Conservation (phyloP, 1,140 invertebrate genomes). For the Cecropterus lyciades region DNA sequence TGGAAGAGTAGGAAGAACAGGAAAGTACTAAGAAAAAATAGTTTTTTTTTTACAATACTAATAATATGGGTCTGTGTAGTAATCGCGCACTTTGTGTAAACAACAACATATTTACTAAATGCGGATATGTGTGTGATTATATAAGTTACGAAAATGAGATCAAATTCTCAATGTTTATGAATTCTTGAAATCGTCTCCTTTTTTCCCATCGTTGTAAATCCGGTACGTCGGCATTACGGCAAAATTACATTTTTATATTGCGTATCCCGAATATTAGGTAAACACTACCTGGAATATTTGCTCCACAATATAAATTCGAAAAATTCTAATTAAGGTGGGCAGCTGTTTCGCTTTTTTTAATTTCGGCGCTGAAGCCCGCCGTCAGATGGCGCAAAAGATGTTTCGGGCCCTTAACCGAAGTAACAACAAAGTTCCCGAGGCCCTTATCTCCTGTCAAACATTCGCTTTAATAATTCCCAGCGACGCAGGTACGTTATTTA, state of each 20-base stretch:
- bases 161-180: slow-evolving; percentile 27
- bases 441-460: slow-evolving; percentile 46
- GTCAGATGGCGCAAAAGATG: slow-evolving; percentile 71
- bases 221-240: slow-evolving; percentile 21
- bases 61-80: too few relatives aligned
- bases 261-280: slow-evolving; percentile 38
- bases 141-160: slow-evolving; percentile 16
- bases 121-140: background rate
- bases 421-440: slow-evolving; percentile 51
- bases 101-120: too few relatives aligned
- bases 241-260: slow-evolving; percentile 40
- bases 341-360: slow-evolving; percentile 77
- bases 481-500: slow-evolving; percentile 37
- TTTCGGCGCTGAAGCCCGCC: slow-evolving; percentile 70
- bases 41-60: too few relatives aligned
- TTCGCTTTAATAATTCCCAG: slow-evolving; percentile 37
- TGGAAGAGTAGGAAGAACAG: too few relatives aligned
- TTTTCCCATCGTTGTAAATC: slow-evolving; percentile 18
- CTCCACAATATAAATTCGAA: slow-evolving; percentile 63
- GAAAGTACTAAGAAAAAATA: too few relatives aligned
- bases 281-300: slow-evolving; percentile 44
- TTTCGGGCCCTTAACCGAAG: slow-evolving; percentile 47
- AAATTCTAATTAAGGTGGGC: slow-evolving; percentile 78
- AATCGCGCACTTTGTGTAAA: too few relatives aligned
- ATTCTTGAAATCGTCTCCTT: slow-evolving; percentile 23